Evolutionary conservation across 2,797 vertebrate species (phyloP), one percentile per base, ranked within the genome.

Genomic region (Hippopotamyrus pictus): DNA sequence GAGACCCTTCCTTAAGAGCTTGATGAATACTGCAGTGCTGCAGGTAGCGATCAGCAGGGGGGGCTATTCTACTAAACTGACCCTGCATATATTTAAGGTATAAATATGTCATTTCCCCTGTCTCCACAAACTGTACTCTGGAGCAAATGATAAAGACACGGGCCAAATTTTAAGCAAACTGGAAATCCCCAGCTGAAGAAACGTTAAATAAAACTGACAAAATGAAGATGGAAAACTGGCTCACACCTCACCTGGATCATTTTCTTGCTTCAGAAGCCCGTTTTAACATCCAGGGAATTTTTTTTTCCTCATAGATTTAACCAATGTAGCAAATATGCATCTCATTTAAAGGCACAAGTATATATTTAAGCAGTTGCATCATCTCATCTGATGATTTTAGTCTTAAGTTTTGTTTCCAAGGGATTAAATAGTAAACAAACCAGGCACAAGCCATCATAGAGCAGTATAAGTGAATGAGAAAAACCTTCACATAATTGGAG

Each of bases 261-360:
- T 73, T 65, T 46, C 57, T 86, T 59, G 50, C 79, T 50, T 50
- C 62, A 89, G 29, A 89, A 89, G 46, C 12, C 12, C 25, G 0
- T 86, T 14, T 14, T 65, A 65, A 44, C 62, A 65, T 25, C 25
- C 37, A 50, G 85, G 65, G 79, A 69, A 50, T 44, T 57, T 82
- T 19, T 57, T 48, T 76, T 53, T 46, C 62, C 57, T 89, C 53
- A 82, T 57, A 62, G 57, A 65, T 54, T 85, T 89, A 7, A 46
- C 88, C 76, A 84, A 79, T 89, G 54, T 44, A 53, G 84, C 84
- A 86, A 86, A 51, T 33, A 54, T 53, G 84, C 84, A 54, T 53
- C 84, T 86, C 84, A 86, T 86, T 86, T 86, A 54, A 51, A 86
- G 22, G 25, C 48, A 86, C 17, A 86, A 86, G 84, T 86, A 82